phyloP scores from a whole-genome alignment of 1,140 invertebrate genomes.

The Zaprionus lachaisei region DNA sequence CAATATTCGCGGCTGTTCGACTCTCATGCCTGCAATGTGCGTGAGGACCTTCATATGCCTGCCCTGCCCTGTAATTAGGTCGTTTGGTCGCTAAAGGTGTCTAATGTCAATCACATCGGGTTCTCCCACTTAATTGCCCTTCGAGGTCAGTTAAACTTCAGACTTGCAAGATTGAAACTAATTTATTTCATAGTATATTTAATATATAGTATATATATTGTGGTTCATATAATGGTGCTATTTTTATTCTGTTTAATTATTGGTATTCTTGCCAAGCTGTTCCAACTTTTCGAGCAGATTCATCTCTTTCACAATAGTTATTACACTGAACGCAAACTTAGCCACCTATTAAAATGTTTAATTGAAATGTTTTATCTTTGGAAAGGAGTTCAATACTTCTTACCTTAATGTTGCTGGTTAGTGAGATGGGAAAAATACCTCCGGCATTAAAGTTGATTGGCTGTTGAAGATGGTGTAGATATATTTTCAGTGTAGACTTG shows the following conservation, averaged over 20 bases:
- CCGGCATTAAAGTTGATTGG: slow-evolving; percentile 22
- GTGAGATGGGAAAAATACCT: slow-evolving; percentile 23
- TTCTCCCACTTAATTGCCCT: not conserved
- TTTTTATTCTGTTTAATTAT: not conserved
- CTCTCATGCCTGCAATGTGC: not conserved
- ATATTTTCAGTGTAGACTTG: slow-evolving; percentile 13
- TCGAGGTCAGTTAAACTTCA: not conserved
- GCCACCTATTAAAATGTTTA: slow-evolving; percentile 11
- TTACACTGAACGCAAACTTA: slow-evolving; percentile 35
- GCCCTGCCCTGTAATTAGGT: not conserved
- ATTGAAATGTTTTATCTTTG: not conserved
- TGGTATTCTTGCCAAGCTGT: not conserved
- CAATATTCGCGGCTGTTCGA: not conserved
- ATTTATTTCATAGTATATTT: no score
- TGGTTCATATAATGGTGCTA: no score
- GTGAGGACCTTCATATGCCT: not conserved
- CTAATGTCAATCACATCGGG: not conserved
- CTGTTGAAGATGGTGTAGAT: slow-evolving; percentile 17
- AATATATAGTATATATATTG: no score
- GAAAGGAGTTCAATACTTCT: not conserved
- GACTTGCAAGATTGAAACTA: no score
- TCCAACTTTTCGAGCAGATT: slow-evolving; percentile 2
- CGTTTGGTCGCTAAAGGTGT: not conserved
- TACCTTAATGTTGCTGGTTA: slow-evolving; percentile 28
- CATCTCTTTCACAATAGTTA: slow-evolving; percentile 23